Conservation (phyloP, 2,888 invertebrate species). For the Phytoseiulus persimilis region DNA sequence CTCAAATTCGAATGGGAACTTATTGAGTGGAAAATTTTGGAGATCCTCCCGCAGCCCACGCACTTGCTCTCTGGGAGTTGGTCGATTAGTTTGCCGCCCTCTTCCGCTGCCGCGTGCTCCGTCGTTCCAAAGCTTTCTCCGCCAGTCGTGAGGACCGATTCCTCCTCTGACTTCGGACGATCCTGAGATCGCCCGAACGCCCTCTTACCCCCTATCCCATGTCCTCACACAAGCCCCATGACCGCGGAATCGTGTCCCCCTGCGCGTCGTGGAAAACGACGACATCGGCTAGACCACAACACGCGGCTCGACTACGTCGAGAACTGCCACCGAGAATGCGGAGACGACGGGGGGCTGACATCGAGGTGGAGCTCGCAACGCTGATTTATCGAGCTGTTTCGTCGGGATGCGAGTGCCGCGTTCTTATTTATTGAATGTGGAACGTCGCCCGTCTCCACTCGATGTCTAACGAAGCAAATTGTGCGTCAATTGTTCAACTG, state of each 20-base stretch:
- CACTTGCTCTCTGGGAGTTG: background rate
- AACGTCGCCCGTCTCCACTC: background rate
- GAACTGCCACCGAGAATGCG: no score
- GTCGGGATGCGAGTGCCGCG: background rate
- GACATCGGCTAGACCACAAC: background rate
- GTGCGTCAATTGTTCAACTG: background rate
- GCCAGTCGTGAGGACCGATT: background rate
- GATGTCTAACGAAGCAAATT: background rate
- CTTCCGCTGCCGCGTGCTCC: background rate
- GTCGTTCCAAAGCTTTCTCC: background rate
- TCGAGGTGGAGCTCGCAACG: background rate
- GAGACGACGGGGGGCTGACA: no score
- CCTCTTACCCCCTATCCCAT: background rate
- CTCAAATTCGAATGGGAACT: background rate
- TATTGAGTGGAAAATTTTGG: constrained; percentile 5
- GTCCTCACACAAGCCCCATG: background rate
- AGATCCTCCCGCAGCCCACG: background rate
- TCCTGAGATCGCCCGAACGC: background rate
- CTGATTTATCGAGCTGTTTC: background rate
- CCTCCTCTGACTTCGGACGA: background rate
- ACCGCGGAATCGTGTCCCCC: background rate
- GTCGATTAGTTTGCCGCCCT: background rate
- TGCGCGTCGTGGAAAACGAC: background rate
- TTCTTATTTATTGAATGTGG: background rate
- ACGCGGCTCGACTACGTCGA: background rate